Base-by-base conservation (phyloP, 2,888 invertebrate genomes). In the Helicoverpa assulta region DNA sequence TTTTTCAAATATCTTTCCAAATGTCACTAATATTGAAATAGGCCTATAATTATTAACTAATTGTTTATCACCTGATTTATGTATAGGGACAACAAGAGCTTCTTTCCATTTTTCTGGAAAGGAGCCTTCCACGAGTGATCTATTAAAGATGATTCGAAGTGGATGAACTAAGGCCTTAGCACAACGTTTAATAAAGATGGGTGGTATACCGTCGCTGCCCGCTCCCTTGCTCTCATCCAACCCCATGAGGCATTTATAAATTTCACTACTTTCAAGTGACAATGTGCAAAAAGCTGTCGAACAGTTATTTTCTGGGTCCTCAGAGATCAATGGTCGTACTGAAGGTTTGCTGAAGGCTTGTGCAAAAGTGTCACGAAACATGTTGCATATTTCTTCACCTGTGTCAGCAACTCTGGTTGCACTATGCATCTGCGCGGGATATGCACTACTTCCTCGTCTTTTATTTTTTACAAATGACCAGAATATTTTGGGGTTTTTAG, bases 401-500 rank as follows among this genome's bases (percentile, higher is more conserved):
- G 40, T 40, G 18, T 51, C 18, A 8, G 50, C n/a, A 51, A 18
- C n/a, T 51, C 7, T n/a, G 6, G 18, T 51, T 18, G 7, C 50
- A n/a, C 18, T 18, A 18, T 6, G 8, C 50, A 51, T 51, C n/a
- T n/a, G 18, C 8, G 50, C 50, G n/a, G 50, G 50, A 18, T 18
- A 18, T 51, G 50, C 8, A 51, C 50, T 51, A 18, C 18, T 18
- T 4, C 50, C 50, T 18, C 50, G n/a, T 18, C 50, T n/a, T 51
- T 51, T 51, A n/a, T 51, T 51, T 18, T 51, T 51, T 18, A 51
- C 50, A 51, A 18, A 51, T 5, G n/a, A 51, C 50, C 50, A 51
- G 18, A 51, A 51, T 6, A 51, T 51, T 51, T 51, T 51, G 0
- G 50, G 50, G 8, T n/a, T 51, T n/a, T 18, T 51, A 8, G 18